Conservation (phyloP, 2,113 vertebrate species). For the Todiramphus saurophagus region DNA sequence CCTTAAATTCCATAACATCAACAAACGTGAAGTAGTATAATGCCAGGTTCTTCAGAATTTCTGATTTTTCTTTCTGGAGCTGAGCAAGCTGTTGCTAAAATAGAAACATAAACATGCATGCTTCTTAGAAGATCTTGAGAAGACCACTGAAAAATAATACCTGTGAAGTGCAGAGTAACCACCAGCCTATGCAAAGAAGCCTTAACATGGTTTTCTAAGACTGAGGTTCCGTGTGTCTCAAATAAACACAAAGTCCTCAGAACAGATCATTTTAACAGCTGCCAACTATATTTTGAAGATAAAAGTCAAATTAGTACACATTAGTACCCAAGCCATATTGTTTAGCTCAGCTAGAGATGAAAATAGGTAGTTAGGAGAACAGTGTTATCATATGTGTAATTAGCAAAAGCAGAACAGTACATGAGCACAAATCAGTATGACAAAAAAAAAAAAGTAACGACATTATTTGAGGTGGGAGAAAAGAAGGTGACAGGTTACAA, state of each 20-base stretch:
- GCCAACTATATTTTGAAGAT: constrained; percentile 53
- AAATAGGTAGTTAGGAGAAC: constrained; percentile 60
- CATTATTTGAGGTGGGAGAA: constrained; percentile 60
- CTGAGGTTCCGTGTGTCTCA: constrained; percentile 2
- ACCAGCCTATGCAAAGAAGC: constrained; percentile 61
- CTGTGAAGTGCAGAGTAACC: constrained; percentile 16
- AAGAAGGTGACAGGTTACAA: constrained; percentile 67
- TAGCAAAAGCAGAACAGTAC: constrained; percentile 56
- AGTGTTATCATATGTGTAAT: constrained; percentile 43
- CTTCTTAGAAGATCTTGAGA: neutral
- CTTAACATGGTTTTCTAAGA: constrained; percentile 37
- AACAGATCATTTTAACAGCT: constrained; percentile 51
- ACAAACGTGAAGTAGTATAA: constrained; percentile 99
- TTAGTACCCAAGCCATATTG: constrained; percentile 69
- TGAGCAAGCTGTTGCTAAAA: constrained; percentile 99
- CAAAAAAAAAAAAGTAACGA: constrained; percentile 38
- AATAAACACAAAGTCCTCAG: constrained; percentile 25
- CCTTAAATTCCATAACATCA: constrained; percentile 99
- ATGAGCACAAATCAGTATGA: constrained; percentile 48
- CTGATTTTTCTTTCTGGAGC: constrained; percentile 98
- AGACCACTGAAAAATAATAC: neutral
- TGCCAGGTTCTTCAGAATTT: constrained; percentile 98
- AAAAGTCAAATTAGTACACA: constrained; percentile 64
- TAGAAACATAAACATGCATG: constrained; percentile 58
- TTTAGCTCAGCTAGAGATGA: constrained; percentile 53